Percentiles rank a stretch among this genome's conserved stretches.
Conservation (phyloP, 2,797 vertebrate genomes). For the Myiotriccus ornatus region DNA sequence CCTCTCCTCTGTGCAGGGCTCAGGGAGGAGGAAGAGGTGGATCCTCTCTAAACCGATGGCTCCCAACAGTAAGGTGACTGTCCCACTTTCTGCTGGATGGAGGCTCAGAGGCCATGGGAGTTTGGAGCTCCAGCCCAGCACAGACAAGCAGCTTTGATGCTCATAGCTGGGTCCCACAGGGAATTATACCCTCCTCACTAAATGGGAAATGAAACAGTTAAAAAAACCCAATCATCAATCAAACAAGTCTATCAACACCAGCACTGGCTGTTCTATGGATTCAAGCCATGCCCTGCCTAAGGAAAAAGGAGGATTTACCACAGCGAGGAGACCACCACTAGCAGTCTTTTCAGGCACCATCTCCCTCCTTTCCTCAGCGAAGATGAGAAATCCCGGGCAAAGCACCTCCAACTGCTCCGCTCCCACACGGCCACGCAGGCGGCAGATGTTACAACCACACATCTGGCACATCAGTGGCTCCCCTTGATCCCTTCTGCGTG, state of each 20-base stretch:
- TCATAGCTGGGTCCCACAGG: not conserved
- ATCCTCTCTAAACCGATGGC: not conserved
- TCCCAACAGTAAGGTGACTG: not conserved
- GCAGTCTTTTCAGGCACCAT: not conserved
- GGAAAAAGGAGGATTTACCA: not conserved
- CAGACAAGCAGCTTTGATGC: not conserved
- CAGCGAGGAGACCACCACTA: not conserved
- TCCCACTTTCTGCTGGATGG: not conserved
- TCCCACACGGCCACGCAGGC: not conserved
- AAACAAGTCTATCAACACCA: not conserved
- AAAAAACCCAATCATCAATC: not conserved
- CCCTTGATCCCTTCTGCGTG: conserved; percentile 17
- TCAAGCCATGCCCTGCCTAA: not conserved
- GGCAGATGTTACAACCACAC: conserved; percentile 18
- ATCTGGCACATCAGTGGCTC: conserved; percentile 58
- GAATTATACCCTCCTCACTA: not conserved
- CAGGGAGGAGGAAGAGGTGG: not conserved
- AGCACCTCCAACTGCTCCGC: not conserved
- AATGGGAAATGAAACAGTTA: not conserved
- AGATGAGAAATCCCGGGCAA: not conserved
- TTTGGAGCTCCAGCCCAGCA: not conserved
- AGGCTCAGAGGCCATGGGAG: rapidly evolving
- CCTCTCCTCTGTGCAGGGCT: not conserved
- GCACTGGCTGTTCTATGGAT: not conserved
- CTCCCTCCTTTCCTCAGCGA: not conserved